A percentile compares a stretch with the other conserved stretches of the same genome.
phyloP scores from a whole-genome alignment of 2,888 invertebrate genomes.

The Celastrina argiolus region DNA sequence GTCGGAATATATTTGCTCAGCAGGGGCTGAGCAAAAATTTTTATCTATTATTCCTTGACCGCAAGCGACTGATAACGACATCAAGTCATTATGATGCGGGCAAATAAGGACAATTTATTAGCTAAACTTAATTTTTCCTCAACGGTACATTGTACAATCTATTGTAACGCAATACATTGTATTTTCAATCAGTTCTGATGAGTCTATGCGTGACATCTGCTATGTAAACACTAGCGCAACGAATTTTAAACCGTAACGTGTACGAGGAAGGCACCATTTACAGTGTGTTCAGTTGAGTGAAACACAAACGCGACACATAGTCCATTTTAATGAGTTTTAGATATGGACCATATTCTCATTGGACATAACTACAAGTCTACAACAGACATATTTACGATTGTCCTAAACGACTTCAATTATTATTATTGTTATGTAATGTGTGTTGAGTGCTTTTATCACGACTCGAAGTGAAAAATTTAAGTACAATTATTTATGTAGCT shows the following conservation, averaged over 20 bases:
- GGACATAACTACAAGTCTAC: background rate
- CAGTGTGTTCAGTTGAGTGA: background rate
- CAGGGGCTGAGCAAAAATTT: too few species aligned
- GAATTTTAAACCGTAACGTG: background rate
- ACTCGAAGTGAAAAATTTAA: too few species aligned
- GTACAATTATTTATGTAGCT: too few species aligned
- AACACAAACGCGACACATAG: background rate
- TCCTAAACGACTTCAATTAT: background rate
- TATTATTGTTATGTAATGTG: background rate
- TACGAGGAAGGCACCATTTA: background rate
- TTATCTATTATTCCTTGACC: too few species aligned
- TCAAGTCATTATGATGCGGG: background rate
- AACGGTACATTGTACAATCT: background rate
- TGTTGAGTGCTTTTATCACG: too few species aligned
- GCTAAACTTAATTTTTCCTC: background rate
- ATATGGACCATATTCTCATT: background rate
- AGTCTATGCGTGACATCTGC: conserved; percentile 24
- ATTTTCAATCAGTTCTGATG: conserved; percentile 30
- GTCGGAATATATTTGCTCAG: too few species aligned
- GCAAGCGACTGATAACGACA: background rate
- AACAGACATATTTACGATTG: background rate
- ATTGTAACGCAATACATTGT: conserved; percentile 16
- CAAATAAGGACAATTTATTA: background rate
- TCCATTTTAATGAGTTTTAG: conserved; percentile 10
- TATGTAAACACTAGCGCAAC: background rate